These are phyloP conservation scores for Tetranychus truncatus DNA, from an alignment of 2,888 invertebrate species.

Conservation along the genomic window DNA sequence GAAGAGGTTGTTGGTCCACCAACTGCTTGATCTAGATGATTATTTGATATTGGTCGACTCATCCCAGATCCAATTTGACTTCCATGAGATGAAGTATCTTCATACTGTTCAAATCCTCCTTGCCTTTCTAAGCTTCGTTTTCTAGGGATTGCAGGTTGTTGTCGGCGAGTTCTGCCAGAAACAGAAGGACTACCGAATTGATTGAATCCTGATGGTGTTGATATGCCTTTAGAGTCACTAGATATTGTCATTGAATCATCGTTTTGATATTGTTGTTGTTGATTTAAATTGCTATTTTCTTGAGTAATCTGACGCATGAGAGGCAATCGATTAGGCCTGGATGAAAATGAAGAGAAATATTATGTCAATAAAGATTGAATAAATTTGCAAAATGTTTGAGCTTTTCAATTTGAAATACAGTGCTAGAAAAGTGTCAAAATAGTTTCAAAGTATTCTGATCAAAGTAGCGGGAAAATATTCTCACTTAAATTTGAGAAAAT, in stretches of 20 bases:
- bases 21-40: not conserved
- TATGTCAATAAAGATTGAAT: not conserved
- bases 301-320: not conserved
- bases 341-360: not conserved
- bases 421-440: too few species aligned
- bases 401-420: too few species aligned
- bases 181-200: not conserved
- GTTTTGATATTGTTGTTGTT: not conserved
- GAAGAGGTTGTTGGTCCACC: not conserved
- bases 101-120: constrained; percentile 24
- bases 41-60: not conserved
- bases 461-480: too few species aligned
- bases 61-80: not conserved
- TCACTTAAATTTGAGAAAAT: too few species aligned
- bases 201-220: not conserved
- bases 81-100: constrained; percentile 13
- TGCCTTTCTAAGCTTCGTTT: constrained; percentile 27
- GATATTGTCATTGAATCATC: not conserved
- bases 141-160: constrained; percentile 21
- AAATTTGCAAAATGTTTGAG: not conserved
- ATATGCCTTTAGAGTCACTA: not conserved
- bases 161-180: constrained; percentile 33
- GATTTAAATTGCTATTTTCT: not conserved
- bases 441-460: too few species aligned
- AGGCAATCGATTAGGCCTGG: not conserved